These are phyloP conservation scores for Lottia gigantea DNA, from an alignment of 2,888 invertebrate genomes.

Conservation along the genomic window DNA sequence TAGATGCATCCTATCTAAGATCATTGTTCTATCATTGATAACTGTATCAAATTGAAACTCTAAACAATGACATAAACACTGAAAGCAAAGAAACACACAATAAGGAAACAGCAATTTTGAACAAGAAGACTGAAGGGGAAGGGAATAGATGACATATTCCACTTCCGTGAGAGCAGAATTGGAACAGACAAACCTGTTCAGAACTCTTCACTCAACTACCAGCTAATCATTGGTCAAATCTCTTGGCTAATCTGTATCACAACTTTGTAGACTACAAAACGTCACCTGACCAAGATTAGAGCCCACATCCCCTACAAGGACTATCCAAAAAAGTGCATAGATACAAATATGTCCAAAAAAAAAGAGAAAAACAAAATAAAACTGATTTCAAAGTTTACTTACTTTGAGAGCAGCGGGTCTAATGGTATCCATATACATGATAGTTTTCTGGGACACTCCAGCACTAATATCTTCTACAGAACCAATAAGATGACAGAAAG, in stretches of 20 bases:
- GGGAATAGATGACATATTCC: too few relatives aligned
- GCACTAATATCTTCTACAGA: slow-evolving; percentile 96
- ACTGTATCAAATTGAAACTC: slow-evolving; percentile 98
- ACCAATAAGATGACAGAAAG: slow-evolving; percentile 95
- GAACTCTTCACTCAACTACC: too few relatives aligned
- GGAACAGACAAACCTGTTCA: too few relatives aligned
- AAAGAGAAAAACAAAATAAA: neutral
- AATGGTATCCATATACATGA: slow-evolving; percentile 91
- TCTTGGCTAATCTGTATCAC: too few relatives aligned
- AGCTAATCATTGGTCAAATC: too few relatives aligned
- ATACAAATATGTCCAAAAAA: neutral
- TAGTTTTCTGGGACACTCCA: slow-evolving; percentile 92
- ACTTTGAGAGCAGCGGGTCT: slow-evolving; percentile 89
- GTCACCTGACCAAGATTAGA: too few relatives aligned
- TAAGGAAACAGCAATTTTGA: too few relatives aligned
- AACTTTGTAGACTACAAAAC: too few relatives aligned
- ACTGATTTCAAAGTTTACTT: slow-evolving; percentile 59
- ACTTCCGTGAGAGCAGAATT: too few relatives aligned
- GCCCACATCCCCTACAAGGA: too few relatives aligned
- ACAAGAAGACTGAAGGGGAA: too few relatives aligned
- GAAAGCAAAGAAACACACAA: slow-evolving; percentile 26
- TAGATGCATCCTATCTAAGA: slow-evolving; percentile 93
- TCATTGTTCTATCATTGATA: slow-evolving; percentile 95
- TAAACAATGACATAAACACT: slow-evolving; percentile 87
- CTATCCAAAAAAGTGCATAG: neutral